phyloP scores from a whole-genome alignment of 2,113 vertebrate genomes.

The Campylomormyrus tamandua region DNA sequence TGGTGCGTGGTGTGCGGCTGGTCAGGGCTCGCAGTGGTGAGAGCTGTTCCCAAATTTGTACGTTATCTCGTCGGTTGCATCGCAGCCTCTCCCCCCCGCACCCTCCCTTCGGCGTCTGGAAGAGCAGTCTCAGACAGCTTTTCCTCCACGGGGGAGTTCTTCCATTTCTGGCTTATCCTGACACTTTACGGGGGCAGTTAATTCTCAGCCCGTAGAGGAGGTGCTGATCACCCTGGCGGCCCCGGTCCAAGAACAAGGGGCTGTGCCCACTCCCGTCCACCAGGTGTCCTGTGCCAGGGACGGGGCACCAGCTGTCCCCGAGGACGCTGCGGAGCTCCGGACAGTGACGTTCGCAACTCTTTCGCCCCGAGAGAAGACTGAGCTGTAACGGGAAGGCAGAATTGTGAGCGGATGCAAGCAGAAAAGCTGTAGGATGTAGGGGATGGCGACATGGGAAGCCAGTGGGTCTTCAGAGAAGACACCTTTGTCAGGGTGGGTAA shows the following conservation, averaged over 20 bases:
- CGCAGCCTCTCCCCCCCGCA: not conserved
- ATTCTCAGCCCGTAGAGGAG: constrained; percentile 20
- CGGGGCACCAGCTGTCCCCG: not conserved
- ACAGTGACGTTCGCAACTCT: not conserved
- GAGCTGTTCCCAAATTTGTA: not conserved
- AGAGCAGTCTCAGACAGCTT: constrained; percentile 5
- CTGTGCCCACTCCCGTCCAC: not conserved
- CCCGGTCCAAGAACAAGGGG: not conserved
- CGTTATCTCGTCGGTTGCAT: not conserved
- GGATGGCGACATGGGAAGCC: not conserved
- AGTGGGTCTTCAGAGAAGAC: constrained; percentile 23
- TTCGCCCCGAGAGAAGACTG: not conserved
- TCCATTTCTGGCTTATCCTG: constrained; percentile 6
- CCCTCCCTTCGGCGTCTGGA: not conserved
- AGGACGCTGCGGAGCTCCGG: not conserved
- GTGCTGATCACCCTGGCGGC: not conserved
- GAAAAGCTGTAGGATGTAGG: constrained; percentile 23
- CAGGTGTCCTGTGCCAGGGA: not conserved
- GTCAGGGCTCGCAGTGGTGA: not conserved
- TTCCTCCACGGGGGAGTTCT: constrained; percentile 14
- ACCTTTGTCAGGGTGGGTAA: constrained; percentile 33
- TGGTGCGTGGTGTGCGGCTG: not conserved
- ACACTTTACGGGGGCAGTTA: not conserved
- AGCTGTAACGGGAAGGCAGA: not conserved
- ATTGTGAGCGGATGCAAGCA: not conserved